These are phyloP conservation scores for Piprites chloris DNA, from an alignment of 2,113 vertebrate species.

Conservation along the genomic window DNA sequence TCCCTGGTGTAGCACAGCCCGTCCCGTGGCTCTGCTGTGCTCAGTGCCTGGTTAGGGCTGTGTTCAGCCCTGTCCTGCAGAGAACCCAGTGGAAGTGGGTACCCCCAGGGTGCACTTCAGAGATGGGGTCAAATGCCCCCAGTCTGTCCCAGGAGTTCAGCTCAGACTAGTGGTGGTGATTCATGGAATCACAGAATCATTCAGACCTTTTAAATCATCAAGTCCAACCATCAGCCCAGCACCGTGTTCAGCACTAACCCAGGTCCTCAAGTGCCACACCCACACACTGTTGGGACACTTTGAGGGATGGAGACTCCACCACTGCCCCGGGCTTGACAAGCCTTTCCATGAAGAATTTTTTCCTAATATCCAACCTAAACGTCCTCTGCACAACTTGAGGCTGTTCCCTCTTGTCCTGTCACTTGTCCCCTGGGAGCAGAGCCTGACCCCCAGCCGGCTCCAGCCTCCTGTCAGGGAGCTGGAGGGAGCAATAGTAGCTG, in stretches of 20 bases:
- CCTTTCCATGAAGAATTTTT: background rate
- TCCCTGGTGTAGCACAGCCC: background rate
- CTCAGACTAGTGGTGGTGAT: background rate
- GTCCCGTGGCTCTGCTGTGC: background rate
- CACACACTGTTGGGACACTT: background rate
- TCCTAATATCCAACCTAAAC: background rate
- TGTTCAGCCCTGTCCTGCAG: background rate
- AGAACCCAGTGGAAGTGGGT: background rate
- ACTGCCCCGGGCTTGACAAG: background rate
- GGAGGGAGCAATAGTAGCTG: background rate
- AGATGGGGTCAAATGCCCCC: background rate
- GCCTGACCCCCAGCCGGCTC: accelerated
- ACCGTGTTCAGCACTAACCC: background rate
- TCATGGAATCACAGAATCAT: background rate
- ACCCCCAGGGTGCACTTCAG: background rate
- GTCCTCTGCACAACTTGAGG: background rate
- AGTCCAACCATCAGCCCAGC: background rate
- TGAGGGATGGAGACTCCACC: background rate
- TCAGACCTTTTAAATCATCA: background rate
- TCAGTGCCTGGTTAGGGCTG: too few relatives aligned
- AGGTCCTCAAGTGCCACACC: background rate
- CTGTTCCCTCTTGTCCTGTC: accelerated
- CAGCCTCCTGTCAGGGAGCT: background rate
- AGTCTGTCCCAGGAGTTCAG: background rate
- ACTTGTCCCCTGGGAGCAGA: background rate